Evolutionary conservation across 2,797 vertebrate genomes (phyloP).

Genomic region (Thalassophryne amazonica): DNA sequence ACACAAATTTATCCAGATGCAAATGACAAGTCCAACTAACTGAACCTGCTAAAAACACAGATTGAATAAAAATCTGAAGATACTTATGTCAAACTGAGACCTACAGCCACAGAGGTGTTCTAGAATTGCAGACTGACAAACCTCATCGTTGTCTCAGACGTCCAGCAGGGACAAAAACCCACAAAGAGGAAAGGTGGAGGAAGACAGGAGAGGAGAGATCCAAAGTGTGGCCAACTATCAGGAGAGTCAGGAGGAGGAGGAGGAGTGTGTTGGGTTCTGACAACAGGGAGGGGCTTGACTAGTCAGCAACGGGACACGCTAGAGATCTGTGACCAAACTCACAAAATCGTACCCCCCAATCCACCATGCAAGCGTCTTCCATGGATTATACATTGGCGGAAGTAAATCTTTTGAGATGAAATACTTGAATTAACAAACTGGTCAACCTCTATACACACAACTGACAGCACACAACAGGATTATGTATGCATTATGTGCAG

Average conservation of each 20-base stretch:
- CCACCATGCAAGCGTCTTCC: too few relatives aligned
- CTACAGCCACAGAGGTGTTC: not conserved
- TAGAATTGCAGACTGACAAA: conserved; percentile 45
- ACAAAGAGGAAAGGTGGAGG: conserved; percentile 25
- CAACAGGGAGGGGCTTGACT: conserved; percentile 53
- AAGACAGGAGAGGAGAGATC: conserved; percentile 38
- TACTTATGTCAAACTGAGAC: not conserved
- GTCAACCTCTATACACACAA: too few relatives aligned
- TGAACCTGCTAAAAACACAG: not conserved
- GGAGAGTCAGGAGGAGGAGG: conserved; percentile 32
- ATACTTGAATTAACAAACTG: too few relatives aligned
- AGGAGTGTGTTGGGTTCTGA: not conserved
- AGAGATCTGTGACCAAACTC: too few relatives aligned
- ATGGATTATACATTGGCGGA: too few relatives aligned
- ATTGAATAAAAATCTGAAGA: not conserved
- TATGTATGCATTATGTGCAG: too few relatives aligned
- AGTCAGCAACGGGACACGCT: conserved; percentile 16
- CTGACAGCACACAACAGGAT: too few relatives aligned
- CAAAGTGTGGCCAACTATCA: conserved; percentile 14
- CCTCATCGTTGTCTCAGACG: conserved; percentile 56
- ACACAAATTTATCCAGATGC: too few relatives aligned
- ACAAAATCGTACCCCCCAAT: too few relatives aligned
- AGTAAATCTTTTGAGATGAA: too few relatives aligned
- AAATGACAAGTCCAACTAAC: not conserved
- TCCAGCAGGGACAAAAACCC: conserved; percentile 36